Conservation (phyloP, 1,140 invertebrate genomes). For the Achatina immaculata region DNA sequence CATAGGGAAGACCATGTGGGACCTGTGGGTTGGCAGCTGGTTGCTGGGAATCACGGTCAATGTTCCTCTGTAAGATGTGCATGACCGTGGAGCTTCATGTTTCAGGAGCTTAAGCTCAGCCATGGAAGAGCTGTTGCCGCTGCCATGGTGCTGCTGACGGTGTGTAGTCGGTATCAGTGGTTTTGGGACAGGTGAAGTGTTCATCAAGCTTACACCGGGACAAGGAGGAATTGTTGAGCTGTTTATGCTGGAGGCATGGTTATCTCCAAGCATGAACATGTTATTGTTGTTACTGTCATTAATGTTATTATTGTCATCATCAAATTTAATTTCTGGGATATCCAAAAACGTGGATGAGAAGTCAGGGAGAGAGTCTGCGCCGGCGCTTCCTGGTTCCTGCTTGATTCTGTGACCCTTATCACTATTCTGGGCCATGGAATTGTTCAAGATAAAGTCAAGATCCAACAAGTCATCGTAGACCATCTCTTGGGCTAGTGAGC, state of each 20-base stretch:
- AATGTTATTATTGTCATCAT: slow-evolving; percentile 38
- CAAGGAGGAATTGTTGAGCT: too few relatives aligned
- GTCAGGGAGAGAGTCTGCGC: slow-evolving; percentile 57
- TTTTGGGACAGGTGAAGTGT: slow-evolving; percentile 1
- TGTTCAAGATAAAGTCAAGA: slow-evolving; percentile 69
- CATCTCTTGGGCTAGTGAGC: slow-evolving; percentile 24
- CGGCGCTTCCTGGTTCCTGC: slow-evolving; percentile 49
- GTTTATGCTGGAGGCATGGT: background rate
- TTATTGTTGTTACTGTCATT: slow-evolving; percentile 2
- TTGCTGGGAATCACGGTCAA: slow-evolving; percentile 53
- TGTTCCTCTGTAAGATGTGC: slow-evolving; percentile 56
- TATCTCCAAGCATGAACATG: background rate
- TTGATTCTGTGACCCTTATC: slow-evolving; percentile 53
- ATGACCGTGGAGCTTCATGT: slow-evolving; percentile 56
- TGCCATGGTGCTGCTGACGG: background rate
- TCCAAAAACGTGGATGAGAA: slow-evolving; percentile 68
- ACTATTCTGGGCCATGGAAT: slow-evolving; percentile 60
- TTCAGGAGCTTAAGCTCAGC: slow-evolving; percentile 54
- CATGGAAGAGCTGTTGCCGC: background rate
- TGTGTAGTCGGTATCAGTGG: slow-evolving; percentile 1
- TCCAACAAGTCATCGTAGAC: slow-evolving; percentile 67
- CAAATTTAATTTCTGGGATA: slow-evolving; percentile 69
- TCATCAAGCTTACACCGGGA: too few relatives aligned
- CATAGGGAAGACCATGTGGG: slow-evolving; percentile 49
- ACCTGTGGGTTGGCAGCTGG: slow-evolving; percentile 51